Evolutionary conservation across 2,113 vertebrate genomes (phyloP), one percentile per base, ranked within the genome.

Genomic region (Hirundichthys speculiger): DNA sequence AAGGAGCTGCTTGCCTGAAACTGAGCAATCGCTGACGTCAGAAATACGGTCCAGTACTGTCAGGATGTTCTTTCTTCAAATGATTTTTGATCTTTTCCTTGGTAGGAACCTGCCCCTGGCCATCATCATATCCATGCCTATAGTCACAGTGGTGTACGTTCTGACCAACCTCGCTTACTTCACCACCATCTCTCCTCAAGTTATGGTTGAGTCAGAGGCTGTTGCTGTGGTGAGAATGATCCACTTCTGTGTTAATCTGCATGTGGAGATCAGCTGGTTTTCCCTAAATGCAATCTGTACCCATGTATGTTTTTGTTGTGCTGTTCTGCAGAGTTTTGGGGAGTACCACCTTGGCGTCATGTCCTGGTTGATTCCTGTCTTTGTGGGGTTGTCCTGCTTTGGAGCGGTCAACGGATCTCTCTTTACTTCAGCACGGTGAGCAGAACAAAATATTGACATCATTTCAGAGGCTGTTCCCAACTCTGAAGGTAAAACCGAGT

Each of bases 131-230:
- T 92, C 91, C 18, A 90, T 92, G 90, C 91, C 91, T 9, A 89
- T 92, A 49, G 91, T 92, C 47, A 92, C 90, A 1, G 77, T 90
- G 49, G 91, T 92, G 34, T 92, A 92, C 1, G 89, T 92, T n/a
- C 76, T 92, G 59, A 92, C 91, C 78, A 92, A 92, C 84, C 39
- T 92, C 79, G 91, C 91, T 43, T 92, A 92, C 75, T 92, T 92
- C 86, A 92, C 90, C 65, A 92, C 91, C 58, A 89, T 92, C 59
- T 73, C 91, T 5, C 91, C 91, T 24, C 8, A 88, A 18, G 84
- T 27, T 48, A 92, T 92, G 89, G 38, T 91, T 0, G 72, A 87
- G 2, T 89, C 91, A 0, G 89, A 92, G 69, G 91, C 91, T 1
- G 91, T 92, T 25, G 90, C 89, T 13, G 90, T 92, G 90, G 91